These are phyloP conservation scores for Hozukius guyotensis DNA, from an alignment of 2,797 vertebrate genomes.

Conservation along the genomic window DNA sequence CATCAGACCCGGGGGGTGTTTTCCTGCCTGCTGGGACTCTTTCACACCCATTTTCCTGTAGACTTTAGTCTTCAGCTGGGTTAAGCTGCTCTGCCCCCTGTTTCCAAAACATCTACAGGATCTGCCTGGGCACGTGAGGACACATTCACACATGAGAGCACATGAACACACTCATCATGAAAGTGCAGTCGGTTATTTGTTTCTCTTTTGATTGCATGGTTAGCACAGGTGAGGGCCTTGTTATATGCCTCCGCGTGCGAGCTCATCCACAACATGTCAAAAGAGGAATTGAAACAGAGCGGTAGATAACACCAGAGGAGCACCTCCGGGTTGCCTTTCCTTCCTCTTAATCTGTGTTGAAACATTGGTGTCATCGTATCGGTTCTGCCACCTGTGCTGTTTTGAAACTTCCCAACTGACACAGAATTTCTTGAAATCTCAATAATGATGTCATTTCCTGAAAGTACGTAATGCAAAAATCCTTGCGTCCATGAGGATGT, in stretches of 20 bases:
- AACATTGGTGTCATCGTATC: constrained; percentile 44
- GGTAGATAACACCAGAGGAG: constrained; percentile 42
- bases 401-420: constrained; percentile 64
- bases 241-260: background rate
- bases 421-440: constrained; percentile 13
- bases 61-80: constrained; percentile 27
- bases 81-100: constrained; percentile 35
- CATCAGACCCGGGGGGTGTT: constrained; percentile 28
- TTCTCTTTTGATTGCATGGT: constrained; percentile 44
- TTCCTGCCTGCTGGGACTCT: constrained; percentile 27
- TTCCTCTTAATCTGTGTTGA: constrained; percentile 52
- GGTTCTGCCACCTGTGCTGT: constrained; percentile 46
- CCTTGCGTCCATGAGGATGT: background rate
- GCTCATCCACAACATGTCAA: constrained; percentile 28
- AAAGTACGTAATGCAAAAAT: background rate
- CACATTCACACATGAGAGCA: constrained; percentile 24
- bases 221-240: constrained; percentile 26
- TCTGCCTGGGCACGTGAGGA: constrained; percentile 52
- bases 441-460: constrained; percentile 5
- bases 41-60: constrained; percentile 46
- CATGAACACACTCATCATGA: constrained; percentile 16
- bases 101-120: constrained; percentile 66
- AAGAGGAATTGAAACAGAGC: constrained; percentile 59
- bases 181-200: constrained; percentile 38
- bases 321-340: constrained; percentile 40